A percentile compares a stretch with the other conserved stretches of the same genome.
These are phyloP conservation scores for Geotrypetes seraphini DNA, from an alignment of 2,797 vertebrate genomes.

Conservation along the genomic window DNA sequence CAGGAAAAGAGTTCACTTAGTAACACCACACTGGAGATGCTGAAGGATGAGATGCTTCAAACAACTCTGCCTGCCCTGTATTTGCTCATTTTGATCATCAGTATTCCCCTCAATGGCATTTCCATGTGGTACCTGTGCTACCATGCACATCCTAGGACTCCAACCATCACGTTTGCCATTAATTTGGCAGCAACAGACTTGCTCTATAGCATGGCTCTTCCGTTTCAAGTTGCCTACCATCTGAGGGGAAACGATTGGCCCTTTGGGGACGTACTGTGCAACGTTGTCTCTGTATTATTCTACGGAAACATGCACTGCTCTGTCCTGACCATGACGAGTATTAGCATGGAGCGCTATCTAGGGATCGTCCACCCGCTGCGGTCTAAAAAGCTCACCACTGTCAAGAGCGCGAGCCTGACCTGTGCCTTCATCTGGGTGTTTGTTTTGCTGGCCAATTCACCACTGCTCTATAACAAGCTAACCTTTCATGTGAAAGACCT, in stretches of 20 bases:
- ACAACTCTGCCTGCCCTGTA: constrained; percentile 6
- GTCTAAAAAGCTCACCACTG: background rate
- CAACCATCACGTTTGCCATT: constrained; percentile 8
- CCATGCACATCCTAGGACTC: constrained; percentile 3
- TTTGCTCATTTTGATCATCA: constrained; percentile 14
- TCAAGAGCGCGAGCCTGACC: background rate
- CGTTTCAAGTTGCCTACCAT: constrained; percentile 19
- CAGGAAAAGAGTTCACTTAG: fast-evolving
- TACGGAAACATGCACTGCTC: constrained; percentile 20
- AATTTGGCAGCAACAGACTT: constrained; percentile 11
- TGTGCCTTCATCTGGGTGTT: constrained; percentile 13
- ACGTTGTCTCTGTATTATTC: background rate
- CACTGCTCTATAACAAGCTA: background rate
- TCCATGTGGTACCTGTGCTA: constrained; percentile 10
- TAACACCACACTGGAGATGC: background rate
- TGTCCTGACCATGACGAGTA: constrained; percentile 13
- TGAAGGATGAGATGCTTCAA: background rate
- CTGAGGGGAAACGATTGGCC: constrained; percentile 1
- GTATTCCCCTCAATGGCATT: constrained; percentile 16
- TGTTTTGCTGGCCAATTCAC: constrained; percentile 12
- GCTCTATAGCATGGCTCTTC: background rate
- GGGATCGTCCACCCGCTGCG: constrained; percentile 9
- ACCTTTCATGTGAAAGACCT: background rate
- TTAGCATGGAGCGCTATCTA: constrained; percentile 14
- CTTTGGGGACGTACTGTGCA: background rate